Evolutionary conservation across 1,140 invertebrate species (phyloP).

Genomic region (Saccostrea glomerata): DNA sequence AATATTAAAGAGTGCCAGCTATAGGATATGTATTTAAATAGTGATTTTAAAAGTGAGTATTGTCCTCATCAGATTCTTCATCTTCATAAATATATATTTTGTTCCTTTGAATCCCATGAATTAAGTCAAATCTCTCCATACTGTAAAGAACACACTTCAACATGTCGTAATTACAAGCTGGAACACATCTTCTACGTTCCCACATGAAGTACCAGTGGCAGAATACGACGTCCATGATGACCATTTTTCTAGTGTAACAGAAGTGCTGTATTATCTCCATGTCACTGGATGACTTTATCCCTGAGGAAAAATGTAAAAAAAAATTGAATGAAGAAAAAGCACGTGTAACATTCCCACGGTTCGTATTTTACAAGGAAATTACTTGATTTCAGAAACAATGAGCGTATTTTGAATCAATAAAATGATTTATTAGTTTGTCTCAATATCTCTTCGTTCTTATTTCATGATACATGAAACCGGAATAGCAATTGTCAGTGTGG

Average conservation of each 20-base stretch:
- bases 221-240: constrained; percentile 16
- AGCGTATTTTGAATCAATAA: too few relatives aligned
- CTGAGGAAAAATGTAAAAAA: not conserved
- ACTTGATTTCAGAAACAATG: too few relatives aligned
- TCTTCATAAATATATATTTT: not conserved
- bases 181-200: not conserved
- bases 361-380: too few relatives aligned
- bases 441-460: too few relatives aligned
- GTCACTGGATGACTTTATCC: not conserved
- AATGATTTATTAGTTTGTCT: too few relatives aligned
- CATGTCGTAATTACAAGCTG: not conserved
- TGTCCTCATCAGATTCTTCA: constrained; percentile 23
- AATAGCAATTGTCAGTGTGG: too few relatives aligned
- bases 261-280: constrained; percentile 37
- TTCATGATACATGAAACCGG: too few relatives aligned
- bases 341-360: too few relatives aligned
- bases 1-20: too few relatives aligned
- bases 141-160: not conserved
- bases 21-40: not conserved
- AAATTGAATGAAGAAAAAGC: too few relatives aligned
- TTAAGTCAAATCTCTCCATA: constrained; percentile 27
- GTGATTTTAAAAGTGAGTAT: constrained; percentile 19
- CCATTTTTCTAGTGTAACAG: constrained; percentile 39
- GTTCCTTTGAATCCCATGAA: not conserved
- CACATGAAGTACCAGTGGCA: constrained; percentile 2